Conservation (phyloP, 2,888 invertebrate species). For the Drosophila testacea region DNA sequence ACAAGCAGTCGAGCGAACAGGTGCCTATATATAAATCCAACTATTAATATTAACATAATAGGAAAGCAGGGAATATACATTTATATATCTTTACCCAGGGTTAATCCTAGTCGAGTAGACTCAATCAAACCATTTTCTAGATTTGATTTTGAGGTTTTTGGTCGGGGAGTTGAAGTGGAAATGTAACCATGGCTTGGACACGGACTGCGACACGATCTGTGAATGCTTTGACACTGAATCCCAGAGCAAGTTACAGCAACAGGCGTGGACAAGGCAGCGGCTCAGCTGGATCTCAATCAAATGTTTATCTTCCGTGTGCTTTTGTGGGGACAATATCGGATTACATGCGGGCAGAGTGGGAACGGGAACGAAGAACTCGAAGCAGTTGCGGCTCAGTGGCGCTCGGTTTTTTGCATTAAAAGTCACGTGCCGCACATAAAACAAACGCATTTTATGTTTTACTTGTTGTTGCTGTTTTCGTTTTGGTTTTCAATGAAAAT, state of each 20-base stretch:
- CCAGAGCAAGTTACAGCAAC: constrained; percentile 20
- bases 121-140: no score
- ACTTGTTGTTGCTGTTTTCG: constrained; percentile 39
- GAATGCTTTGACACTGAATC: constrained; percentile 9
- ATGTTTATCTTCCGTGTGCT: constrained; percentile 73
- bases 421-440: constrained; percentile 78
- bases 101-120: background rate
- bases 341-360: constrained; percentile 29
- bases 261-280: constrained; percentile 55
- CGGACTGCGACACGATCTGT: constrained; percentile 25
- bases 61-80: background rate
- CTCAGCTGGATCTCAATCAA: constrained; percentile 42
- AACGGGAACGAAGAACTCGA: background rate
- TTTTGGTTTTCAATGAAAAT: constrained; percentile 60
- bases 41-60: background rate
- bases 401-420: constrained; percentile 65
- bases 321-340: constrained; percentile 30
- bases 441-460: constrained; percentile 69
- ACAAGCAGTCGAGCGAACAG: no score
- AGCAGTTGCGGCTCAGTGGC: constrained; percentile 72
- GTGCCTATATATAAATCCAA: background rate
- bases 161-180: background rate
- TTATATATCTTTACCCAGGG: background rate
- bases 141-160: no score
- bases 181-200: constrained; percentile 27